Percentiles rank a stretch among this genome's conserved stretches.
phyloP scores from a whole-genome alignment of 2,113 vertebrate genomes.

The Podarcis raffonei region DNA sequence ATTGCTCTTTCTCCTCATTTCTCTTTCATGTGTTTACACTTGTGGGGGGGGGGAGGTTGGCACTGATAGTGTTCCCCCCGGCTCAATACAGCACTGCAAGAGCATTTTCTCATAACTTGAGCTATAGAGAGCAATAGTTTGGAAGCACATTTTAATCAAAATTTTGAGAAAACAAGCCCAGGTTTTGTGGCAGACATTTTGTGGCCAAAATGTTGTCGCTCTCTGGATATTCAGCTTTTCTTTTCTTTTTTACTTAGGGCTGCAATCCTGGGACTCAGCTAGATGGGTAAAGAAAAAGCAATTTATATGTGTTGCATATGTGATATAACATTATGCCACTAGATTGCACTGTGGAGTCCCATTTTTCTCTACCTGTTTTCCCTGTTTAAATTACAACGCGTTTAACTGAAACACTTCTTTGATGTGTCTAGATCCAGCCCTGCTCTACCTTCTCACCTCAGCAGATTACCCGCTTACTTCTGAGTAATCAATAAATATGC shows the following conservation, averaged over 20 bases:
- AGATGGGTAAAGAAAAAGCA: too few species aligned
- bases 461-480: background rate
- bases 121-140: background rate
- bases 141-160: background rate
- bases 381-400: too few species aligned
- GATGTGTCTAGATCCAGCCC: too few species aligned
- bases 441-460: background rate
- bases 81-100: background rate
- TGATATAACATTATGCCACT: too few species aligned
- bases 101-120: background rate
- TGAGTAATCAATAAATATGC: background rate
- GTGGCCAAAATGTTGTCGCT: background rate
- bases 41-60: background rate
- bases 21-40: background rate
- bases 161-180: background rate
- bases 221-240: background rate
- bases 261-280: too few species aligned
- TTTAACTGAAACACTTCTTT: too few species aligned
- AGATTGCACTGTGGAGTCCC: too few species aligned
- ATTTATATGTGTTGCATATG: too few species aligned
- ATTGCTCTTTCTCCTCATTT: background rate
- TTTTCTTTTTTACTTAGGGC: background rate
- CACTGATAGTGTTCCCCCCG: background rate
- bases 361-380: too few species aligned
- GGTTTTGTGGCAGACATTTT: background rate